Evolutionary conservation across 2,888 invertebrate genomes (phyloP), one percentile per base, ranked within the genome.

Genomic region (Antitype chi): DNA sequence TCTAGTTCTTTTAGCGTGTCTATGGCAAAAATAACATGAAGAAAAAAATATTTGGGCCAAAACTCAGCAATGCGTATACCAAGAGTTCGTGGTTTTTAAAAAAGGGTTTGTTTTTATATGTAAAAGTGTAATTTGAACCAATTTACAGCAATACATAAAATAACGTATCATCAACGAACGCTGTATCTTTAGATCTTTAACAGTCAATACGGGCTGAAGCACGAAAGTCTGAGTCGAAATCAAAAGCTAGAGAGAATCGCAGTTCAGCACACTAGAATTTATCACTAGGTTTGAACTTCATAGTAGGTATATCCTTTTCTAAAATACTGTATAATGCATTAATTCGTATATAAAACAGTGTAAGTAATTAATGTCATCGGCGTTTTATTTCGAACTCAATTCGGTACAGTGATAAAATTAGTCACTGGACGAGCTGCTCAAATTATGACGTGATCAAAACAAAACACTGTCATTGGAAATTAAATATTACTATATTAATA

Each of bases 401-500:
- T 64, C 53, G 64, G 15, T 70, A 38, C 75, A 73, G 62, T 71
- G 47, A 74, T 77, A 74, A 38, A 32, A 77, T 83, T 74, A 78
- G 78, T 84, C 69, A 83, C 38, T 77, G 63, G 71, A 60, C 63
- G 43, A 43, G 38, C n/a, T 20, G n/a, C 49, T 80, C 55, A 59
- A 77, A 84, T 80, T 71, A 70, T 70, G 70, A 67, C 47, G 25
- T 20, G 63, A 59, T 75, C 74, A 74, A 49, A 80, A 77, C 74
- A 66, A 67, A 74, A 64, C 47, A 73, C n/a, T 60, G 13, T 28
- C 62, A 71, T 64, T 66, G 59, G 69, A 60, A 70, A 83, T 74
- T 74, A 73, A 68, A 75, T 81, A 74, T 78, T 28, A 68, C 63
- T 70, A 72, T 66, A 80, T 83, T 59, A 76, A 76, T n/a, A 66